These are phyloP conservation scores for Myocastor coypus DNA, from an alignment of 2,113 vertebrate genomes.

Conservation along the genomic window DNA sequence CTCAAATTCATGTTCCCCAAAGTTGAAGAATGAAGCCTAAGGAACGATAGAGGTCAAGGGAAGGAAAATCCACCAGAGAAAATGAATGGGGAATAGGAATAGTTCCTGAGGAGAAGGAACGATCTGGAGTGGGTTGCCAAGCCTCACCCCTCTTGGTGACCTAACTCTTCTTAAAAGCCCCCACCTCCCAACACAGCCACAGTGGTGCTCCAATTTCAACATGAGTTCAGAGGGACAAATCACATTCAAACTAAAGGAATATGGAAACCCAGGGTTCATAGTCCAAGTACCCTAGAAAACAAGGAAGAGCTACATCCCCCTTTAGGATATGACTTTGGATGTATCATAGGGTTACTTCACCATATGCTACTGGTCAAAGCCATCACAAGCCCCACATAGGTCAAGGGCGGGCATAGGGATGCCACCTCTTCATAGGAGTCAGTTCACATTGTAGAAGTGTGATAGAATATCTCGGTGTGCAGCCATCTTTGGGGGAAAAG, in stretches of 20 bases:
- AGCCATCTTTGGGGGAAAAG: not conserved
- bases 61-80: too few species aligned
- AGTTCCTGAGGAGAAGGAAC: too few species aligned
- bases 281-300: not conserved
- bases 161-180: not conserved
- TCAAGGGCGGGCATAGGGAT: not conserved
- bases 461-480: too few species aligned
- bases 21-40: too few species aligned
- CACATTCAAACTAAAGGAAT: not conserved
- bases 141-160: not conserved
- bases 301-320: not conserved
- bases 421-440: not conserved
- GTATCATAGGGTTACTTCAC: not conserved
- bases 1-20: too few species aligned
- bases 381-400: accelerated
- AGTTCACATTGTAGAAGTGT: not conserved
- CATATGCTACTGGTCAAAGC: not conserved
- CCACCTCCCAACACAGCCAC: not conserved
- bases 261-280: too few species aligned
- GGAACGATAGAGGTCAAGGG: too few species aligned
- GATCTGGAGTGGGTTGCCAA: not conserved
- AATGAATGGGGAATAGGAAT: too few species aligned
- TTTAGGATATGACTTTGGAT: not conserved
- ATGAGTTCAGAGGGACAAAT: not conserved
- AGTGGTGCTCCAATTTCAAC: not conserved